Conservation (phyloP, 2,797 vertebrate genomes). For the Ataeniobius toweri region DNA sequence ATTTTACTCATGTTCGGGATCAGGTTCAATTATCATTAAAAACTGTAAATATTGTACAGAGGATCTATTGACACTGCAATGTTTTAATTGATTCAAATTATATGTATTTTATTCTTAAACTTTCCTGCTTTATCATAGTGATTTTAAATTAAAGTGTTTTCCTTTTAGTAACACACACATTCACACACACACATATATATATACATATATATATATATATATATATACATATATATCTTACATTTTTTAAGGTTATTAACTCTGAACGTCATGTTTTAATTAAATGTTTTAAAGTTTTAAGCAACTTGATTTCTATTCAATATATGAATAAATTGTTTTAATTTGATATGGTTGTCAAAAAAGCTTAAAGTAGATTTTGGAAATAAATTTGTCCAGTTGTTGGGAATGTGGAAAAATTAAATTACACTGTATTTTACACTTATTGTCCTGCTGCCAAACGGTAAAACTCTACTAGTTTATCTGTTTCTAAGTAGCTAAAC, state of each 20-base stretch:
- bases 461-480: neutral
- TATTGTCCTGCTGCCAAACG: neutral
- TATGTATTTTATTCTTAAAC: neutral
- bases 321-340: neutral
- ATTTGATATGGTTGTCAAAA: neutral
- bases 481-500: neutral
- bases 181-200: neutral
- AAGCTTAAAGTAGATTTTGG: too few relatives aligned
- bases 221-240: neutral
- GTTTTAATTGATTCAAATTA: neutral
- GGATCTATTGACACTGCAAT: neutral
- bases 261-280: neutral
- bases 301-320: neutral
- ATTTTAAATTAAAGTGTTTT: neutral
- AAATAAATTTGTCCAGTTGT: neutral
- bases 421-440: too few relatives aligned
- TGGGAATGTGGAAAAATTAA: neutral
- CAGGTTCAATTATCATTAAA: neutral
- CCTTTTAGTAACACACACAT: neutral
- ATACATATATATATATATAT: neutral
- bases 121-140: neutral
- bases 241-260: neutral
- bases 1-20: neutral
- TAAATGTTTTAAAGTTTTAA: neutral
- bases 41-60: constrained; percentile 17